Base-by-base conservation (phyloP, 2,888 invertebrate species). In the Thecocarcelia acutangulata region DNA sequence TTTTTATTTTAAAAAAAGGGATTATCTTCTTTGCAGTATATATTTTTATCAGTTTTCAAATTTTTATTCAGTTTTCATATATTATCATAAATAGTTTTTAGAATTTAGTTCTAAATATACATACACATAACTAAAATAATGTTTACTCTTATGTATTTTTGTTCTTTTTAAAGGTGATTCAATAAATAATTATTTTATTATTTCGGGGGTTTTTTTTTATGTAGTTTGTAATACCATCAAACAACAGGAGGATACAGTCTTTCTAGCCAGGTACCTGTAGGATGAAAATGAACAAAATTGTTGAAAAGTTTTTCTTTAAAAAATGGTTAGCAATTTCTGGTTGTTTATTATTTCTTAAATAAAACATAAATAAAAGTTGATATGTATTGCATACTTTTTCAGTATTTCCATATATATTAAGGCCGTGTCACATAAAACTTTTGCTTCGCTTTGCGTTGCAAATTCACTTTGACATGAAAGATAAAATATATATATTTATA, bases 161-260 rank as follows among this genome's bases (percentile, higher is more conserved):
- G 61, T 46, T 46, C 40, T 56, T 52, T 59, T 70, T 21, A 54
- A 40, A 33, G 40, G 11, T 58, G 37, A 44, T 77, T 48, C 21
- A 56, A 52, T 72, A 58, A 28, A 9, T 54, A 44, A 21, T 13
- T 24, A 21, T 24, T 50, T 54, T 40, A 28, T 3, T 63, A 33
- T 66, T 61, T 48, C 64, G 19, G 42, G 61, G 12, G 40, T 64
- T 75, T 78, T 76, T 84, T 76, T 84, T 87, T 87, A 90, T 84
- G 90, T 88, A 87, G 90, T 90, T 90, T 89, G 90, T 83, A 89
- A 90, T 87, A 89, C 90, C 90, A 89, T 90, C 87, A 90, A 89
- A 89, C 90, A 90, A 89, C 90, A 90, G 87, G 90, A 90, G 88
- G 90, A 90, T 88, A 91, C 91, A 90, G 90, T 90, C 91, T 90